These are phyloP conservation scores for Pyrgus malvae DNA, from an alignment of 2,888 invertebrate species.

Conservation along the genomic window DNA sequence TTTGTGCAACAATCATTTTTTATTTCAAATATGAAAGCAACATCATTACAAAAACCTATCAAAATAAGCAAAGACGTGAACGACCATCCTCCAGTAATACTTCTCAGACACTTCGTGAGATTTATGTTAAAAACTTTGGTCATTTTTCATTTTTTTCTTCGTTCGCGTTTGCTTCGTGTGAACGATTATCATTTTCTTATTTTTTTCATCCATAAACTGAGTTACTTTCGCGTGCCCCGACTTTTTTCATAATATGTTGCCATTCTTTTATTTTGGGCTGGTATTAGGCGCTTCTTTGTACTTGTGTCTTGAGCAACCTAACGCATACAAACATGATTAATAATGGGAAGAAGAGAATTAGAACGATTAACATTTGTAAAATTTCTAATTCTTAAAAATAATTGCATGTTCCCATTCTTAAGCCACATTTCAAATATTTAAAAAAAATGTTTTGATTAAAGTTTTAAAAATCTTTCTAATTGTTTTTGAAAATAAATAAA, in stretches of 20 bases:
- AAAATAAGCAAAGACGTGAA: slow-evolving; percentile 41
- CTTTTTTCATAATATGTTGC: slow-evolving; percentile 33
- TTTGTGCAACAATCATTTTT: too few relatives aligned
- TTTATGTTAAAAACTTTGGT: slow-evolving; percentile 77
- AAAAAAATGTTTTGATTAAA: too few relatives aligned
- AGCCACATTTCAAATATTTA: too few relatives aligned
- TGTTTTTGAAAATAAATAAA: too few relatives aligned
- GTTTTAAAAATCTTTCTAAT: too few relatives aligned
- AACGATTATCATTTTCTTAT: slow-evolving; percentile 73
- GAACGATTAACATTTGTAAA: too few relatives aligned
- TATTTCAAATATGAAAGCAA: slow-evolving; percentile 8
- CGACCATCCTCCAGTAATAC: slow-evolving; percentile 61
- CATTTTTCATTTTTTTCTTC: slow-evolving; percentile 73
- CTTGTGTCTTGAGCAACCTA: not conserved
- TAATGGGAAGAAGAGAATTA: too few relatives aligned
- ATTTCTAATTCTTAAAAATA: too few relatives aligned
- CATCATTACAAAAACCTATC: slow-evolving; percentile 14
- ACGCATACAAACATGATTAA: too few relatives aligned
- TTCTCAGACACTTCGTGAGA: slow-evolving; percentile 67
- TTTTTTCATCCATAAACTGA: slow-evolving; percentile 49
- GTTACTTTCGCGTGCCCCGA: slow-evolving; percentile 38
- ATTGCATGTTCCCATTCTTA: too few relatives aligned
- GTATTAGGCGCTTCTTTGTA: not conserved
- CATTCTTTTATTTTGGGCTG: slow-evolving; percentile 6
- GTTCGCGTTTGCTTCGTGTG: slow-evolving; percentile 56